phyloP scores from a whole-genome alignment of 2,888 invertebrate genomes.

The Entomobrya multifasciata region DNA sequence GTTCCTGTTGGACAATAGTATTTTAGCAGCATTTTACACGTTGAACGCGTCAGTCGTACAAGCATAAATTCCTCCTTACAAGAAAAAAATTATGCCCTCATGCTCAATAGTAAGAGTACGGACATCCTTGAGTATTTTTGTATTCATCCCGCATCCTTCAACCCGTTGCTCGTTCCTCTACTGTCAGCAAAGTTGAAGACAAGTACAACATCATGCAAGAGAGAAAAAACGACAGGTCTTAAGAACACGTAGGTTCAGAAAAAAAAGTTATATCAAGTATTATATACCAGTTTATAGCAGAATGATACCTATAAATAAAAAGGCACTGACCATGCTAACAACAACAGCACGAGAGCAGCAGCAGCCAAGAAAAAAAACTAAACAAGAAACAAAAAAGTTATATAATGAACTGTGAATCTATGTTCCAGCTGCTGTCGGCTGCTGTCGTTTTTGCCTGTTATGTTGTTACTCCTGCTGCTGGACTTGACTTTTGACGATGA shows the following conservation, averaged over 20 bases:
- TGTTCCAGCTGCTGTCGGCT: constrained; percentile 70
- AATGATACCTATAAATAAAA: not conserved
- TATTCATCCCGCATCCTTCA: constrained; percentile 63
- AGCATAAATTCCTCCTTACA: not conserved
- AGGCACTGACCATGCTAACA: constrained; percentile 66
- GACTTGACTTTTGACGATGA: constrained; percentile 46
- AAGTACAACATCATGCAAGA: constrained; percentile 19
- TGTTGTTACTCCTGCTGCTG: constrained; percentile 39
- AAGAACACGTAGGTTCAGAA: too few relatives aligned
- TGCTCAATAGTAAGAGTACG: not conserved
- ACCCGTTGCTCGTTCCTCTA: constrained; percentile 56
- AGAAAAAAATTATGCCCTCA: constrained; percentile 1
- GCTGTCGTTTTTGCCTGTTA: constrained; percentile 14
- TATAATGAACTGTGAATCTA: constrained; percentile 69
- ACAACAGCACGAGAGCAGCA: constrained; percentile 67
- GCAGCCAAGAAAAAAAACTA: constrained; percentile 37
- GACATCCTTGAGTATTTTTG: constrained; percentile 61
- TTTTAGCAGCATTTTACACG: constrained; percentile 25
- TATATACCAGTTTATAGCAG: too few relatives aligned
- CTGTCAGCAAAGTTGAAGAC: constrained; percentile 49
- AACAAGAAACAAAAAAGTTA: constrained; percentile 50
- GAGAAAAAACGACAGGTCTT: constrained; percentile 46
- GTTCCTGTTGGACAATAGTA: constrained; percentile 18
- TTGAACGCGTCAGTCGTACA: not conserved
- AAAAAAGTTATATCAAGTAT: too few relatives aligned